Evolutionary conservation across 2,888 invertebrate genomes (phyloP).

Genomic region (Meiosimyza platycephala): DNA sequence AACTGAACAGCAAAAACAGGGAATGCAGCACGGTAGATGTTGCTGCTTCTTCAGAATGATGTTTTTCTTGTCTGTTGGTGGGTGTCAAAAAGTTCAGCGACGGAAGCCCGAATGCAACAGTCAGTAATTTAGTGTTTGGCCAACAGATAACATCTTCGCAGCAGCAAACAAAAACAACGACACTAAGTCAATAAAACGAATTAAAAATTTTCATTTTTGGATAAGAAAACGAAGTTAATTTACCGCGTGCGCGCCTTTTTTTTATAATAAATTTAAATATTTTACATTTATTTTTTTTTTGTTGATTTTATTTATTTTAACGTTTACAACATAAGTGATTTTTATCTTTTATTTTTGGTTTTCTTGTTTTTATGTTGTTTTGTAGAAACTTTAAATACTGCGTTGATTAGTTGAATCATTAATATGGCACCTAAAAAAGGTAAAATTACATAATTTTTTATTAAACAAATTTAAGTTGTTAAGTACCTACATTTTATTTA

Average conservation of each 20-base stretch:
- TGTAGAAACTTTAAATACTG: too few relatives aligned
- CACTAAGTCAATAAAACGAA: slow-evolving; percentile 17
- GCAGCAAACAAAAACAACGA: slow-evolving; percentile 27
- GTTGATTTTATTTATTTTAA: neutral
- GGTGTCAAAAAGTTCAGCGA: slow-evolving; percentile 60
- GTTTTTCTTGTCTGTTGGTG: slow-evolving; percentile 50
- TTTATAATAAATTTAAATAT: neutral
- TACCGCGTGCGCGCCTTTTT: neutral
- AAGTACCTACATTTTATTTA: too few relatives aligned
- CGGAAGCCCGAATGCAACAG: slow-evolving; percentile 53
- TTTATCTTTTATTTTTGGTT: neutral
- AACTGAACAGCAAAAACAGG: neutral
- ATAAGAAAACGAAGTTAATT: slow-evolving; percentile 14
- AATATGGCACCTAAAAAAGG: slow-evolving; percentile 21
- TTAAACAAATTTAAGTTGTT: too few relatives aligned
- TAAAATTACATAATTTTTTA: neutral
- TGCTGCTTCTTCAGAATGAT: slow-evolving; percentile 33
- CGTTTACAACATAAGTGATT: neutral
- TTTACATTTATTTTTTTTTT: neutral
- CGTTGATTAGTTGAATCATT: neutral
- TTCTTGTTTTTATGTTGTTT: neutral
- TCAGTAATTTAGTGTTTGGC: slow-evolving; percentile 61
- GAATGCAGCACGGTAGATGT: slow-evolving; percentile 1
- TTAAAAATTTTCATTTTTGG: neutral
- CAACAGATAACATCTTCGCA: slow-evolving; percentile 55